Percentiles rank a stretch among this genome's conserved stretches.
Conservation (phyloP, 2,888 invertebrate genomes). For the Dicycla oo region DNA sequence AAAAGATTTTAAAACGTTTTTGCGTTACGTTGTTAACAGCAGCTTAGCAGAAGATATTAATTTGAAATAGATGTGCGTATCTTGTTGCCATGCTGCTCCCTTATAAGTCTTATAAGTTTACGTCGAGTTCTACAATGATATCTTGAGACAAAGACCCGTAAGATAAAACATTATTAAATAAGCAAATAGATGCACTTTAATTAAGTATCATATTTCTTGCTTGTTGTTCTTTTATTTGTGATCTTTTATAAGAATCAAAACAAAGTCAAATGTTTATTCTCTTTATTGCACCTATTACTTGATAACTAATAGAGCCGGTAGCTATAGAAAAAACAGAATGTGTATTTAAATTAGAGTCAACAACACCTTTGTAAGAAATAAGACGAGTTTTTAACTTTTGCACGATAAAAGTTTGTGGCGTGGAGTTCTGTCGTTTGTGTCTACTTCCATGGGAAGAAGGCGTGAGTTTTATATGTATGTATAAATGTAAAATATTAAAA, state of each 20-base stretch:
- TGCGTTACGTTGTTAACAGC: too few species aligned
- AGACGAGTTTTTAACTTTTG: slow-evolving; percentile 10
- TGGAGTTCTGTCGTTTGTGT: not conserved
- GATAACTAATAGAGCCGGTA: not conserved
- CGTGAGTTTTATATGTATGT: not conserved
- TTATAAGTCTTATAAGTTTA: too few species aligned
- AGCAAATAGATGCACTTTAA: not conserved
- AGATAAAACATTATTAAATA: not conserved
- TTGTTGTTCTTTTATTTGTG: not conserved
- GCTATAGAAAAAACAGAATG: not conserved
- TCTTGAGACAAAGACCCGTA: not conserved
- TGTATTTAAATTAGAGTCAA: not conserved
- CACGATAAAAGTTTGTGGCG: not conserved
- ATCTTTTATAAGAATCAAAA: not conserved
- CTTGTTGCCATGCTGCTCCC: not conserved
- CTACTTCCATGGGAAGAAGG: not conserved
- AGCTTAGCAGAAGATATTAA: too few species aligned
- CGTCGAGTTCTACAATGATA: not conserved
- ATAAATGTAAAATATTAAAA: too few species aligned
- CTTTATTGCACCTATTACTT: not conserved
- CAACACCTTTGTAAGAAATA: not conserved
- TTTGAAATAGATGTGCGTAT: not conserved
- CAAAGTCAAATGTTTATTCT: not conserved
- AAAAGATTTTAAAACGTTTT: too few species aligned
- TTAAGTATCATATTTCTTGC: not conserved